Evolutionary conservation across 2,113 vertebrate genomes (phyloP).

Genomic region (Syngnathus scovelli): DNA sequence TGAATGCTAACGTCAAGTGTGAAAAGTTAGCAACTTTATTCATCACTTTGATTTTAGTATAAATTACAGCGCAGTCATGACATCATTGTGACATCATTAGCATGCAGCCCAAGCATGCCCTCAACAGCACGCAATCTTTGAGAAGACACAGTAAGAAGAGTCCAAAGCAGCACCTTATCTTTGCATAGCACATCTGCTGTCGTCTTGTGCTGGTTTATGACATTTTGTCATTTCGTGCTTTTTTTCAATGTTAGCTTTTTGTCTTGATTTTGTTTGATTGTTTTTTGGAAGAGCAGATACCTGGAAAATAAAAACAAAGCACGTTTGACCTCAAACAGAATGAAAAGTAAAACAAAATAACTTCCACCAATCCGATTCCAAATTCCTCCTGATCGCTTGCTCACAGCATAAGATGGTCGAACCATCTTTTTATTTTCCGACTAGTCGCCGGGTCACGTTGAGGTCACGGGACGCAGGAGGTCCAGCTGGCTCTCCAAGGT

Average conservation of each 20-base stretch:
- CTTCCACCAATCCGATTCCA: too few relatives aligned
- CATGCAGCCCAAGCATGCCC: background rate
- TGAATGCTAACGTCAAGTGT: background rate
- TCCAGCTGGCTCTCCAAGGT: constrained; percentile 92
- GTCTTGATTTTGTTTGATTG: background rate
- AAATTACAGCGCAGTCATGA: background rate
- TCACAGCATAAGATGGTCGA: background rate
- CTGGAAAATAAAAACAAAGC: background rate
- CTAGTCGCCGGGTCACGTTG: constrained; percentile 70
- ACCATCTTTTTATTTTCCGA: background rate
- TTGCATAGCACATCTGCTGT: background rate
- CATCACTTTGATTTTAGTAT: background rate
- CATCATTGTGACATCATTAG: background rate
- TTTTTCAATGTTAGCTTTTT: background rate
- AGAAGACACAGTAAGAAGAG: background rate
- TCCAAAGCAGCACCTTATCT: background rate
- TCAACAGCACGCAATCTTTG: background rate
- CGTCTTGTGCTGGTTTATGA: background rate
- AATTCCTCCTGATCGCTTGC: too few relatives aligned
- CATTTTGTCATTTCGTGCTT: background rate
- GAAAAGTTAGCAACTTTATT: background rate
- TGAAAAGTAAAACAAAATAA: too few relatives aligned
- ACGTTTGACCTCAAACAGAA: background rate
- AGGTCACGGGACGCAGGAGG: constrained; percentile 82
- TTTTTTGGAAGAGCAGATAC: background rate